phyloP scores from a whole-genome alignment of 2,888 invertebrate genomes.

The Zhuqinia jingwanae region DNA sequence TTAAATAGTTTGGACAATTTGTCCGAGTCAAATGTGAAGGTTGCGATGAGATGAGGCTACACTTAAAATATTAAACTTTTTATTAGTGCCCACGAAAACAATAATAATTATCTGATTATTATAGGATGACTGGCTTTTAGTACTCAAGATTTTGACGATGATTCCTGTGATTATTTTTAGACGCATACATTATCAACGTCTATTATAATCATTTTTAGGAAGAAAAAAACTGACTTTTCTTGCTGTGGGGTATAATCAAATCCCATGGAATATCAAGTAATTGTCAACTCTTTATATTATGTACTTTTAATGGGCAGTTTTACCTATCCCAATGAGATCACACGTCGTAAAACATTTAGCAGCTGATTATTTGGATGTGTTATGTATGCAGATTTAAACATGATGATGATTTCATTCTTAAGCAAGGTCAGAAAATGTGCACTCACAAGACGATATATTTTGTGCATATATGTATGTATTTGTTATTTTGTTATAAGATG shows the following conservation, averaged over 20 bases:
- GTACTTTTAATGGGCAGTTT: conserved; percentile 10
- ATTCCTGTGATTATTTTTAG: not conserved
- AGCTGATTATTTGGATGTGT: too few relatives aligned
- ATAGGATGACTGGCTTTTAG: too few relatives aligned
- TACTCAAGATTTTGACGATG: too few relatives aligned
- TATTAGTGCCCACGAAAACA: too few relatives aligned
- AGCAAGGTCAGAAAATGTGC: not conserved
- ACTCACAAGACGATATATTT: too few relatives aligned
- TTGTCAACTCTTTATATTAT: not conserved
- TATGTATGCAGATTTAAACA: not conserved
- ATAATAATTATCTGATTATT: too few relatives aligned
- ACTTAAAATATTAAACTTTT: too few relatives aligned
- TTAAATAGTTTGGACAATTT: conserved; percentile 9
- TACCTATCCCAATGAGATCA: conserved; percentile 50
- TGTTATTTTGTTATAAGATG: too few relatives aligned
- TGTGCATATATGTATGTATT: too few relatives aligned
- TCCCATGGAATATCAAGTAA: not conserved
- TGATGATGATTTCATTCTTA: not conserved
- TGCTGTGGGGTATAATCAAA: not conserved
- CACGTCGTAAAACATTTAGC: conserved; percentile 43
- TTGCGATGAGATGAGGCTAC: too few relatives aligned
- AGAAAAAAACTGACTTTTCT: not conserved
- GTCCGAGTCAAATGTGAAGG: not conserved
- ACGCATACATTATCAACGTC: not conserved
- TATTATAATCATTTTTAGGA: not conserved